phyloP scores from a whole-genome alignment of 2,797 vertebrate species.

The Chaenodraco wilsoni region DNA sequence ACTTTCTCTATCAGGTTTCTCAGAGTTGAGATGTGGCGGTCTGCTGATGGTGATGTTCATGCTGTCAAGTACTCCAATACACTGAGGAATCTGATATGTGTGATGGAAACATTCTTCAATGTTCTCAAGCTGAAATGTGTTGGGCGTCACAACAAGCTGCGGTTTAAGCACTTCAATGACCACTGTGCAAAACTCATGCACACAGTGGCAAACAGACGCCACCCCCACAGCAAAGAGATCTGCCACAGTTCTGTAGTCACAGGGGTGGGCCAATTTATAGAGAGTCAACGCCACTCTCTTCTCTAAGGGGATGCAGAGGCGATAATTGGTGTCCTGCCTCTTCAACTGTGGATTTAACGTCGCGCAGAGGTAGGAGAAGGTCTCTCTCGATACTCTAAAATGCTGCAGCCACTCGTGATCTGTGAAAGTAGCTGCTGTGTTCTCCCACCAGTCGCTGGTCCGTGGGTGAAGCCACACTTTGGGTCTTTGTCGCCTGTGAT shows the following conservation, averaged over 20 bases:
- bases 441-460: neutral
- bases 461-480: neutral
- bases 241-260: slow-evolving; percentile 2
- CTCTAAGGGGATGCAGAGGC: slow-evolving; percentile 22
- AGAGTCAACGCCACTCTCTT: slow-evolving; percentile 26
- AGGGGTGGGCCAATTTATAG: slow-evolving; percentile 26
- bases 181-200: slow-evolving; percentile 32
- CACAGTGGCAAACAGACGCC: slow-evolving; percentile 14
- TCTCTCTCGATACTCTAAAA: neutral
- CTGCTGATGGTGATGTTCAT: slow-evolving; percentile 12
- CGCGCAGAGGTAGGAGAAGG: neutral
- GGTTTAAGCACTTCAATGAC: slow-evolving; percentile 22
- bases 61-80: slow-evolving; percentile 8
- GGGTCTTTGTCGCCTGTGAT: neutral
- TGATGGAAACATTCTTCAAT: slow-evolving; percentile 11
- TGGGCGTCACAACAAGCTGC: neutral
- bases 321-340: slow-evolving; percentile 10
- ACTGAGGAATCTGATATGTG: slow-evolving; percentile 13
- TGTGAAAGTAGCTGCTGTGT: slow-evolving; percentile 1
- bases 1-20: slow-evolving; percentile 19
- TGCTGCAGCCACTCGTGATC: neutral
- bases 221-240: slow-evolving; percentile 14
- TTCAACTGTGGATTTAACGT: neutral
- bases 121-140: neutral
- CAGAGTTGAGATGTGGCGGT: neutral